Evolutionary conservation across 2,113 vertebrate genomes (phyloP).

Genomic region (Crotalus helleri): DNA sequence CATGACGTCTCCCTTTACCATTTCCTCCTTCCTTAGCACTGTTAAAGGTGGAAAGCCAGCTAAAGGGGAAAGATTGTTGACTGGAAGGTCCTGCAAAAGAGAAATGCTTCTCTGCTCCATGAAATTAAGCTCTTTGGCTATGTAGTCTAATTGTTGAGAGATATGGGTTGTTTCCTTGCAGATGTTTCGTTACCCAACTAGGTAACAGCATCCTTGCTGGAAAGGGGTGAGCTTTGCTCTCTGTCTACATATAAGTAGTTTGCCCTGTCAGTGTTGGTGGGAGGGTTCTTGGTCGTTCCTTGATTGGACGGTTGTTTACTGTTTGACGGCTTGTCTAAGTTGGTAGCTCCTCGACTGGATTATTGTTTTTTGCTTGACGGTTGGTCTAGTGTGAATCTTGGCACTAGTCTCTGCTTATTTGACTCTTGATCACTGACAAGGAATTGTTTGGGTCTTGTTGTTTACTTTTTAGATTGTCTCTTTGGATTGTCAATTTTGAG

Average conservation of each 20-base stretch:
- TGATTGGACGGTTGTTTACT: too few species aligned
- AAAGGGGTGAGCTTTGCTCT: neutral
- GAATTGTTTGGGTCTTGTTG: neutral
- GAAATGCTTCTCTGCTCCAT: neutral
- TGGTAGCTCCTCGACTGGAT: too few species aligned
- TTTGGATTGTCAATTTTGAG: neutral
- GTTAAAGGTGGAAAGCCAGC: neutral
- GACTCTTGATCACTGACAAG: neutral
- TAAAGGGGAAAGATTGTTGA: neutral
- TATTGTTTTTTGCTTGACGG: too few species aligned
- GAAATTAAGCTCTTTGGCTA: neutral
- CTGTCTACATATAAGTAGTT: neutral
- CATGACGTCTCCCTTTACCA: neutral
- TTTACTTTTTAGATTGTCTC: neutral
- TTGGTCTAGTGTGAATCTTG: too few species aligned
- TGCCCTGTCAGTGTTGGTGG: neutral
- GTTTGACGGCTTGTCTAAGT: too few species aligned
- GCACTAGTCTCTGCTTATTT: too few species aligned
- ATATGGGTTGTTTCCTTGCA: neutral
- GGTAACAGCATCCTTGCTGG: neutral
- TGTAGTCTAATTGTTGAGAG: neutral
- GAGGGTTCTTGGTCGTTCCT: neutral
- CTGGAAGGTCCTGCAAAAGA: neutral
- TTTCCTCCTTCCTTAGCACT: neutral
- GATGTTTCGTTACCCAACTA: neutral